Conservation (phyloP, 2,888 invertebrate species). For the Drosophila macrospina region DNA sequence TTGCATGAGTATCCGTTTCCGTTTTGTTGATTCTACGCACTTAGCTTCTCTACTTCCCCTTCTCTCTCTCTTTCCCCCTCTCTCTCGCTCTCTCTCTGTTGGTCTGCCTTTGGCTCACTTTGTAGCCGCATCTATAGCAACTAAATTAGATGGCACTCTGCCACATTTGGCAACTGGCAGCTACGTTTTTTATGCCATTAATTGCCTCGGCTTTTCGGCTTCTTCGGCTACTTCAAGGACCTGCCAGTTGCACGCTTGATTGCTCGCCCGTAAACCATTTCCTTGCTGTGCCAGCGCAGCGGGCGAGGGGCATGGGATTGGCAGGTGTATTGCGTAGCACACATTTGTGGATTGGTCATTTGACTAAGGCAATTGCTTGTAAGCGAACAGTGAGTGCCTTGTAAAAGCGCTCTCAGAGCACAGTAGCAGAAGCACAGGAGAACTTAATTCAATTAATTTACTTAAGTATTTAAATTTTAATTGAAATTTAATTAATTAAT, state of each 20-base stretch:
- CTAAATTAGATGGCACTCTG: constrained; percentile 56
- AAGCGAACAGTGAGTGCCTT: neutral
- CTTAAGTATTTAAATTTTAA: too few species aligned
- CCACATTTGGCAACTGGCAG: constrained; percentile 34
- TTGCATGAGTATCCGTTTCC: constrained; percentile 78
- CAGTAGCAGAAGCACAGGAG: neutral
- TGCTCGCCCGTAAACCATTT: constrained; percentile 59
- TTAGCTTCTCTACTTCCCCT: constrained; percentile 34
- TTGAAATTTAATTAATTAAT: too few species aligned
- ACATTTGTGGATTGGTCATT: constrained; percentile 61
- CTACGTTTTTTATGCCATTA: constrained; percentile 62
- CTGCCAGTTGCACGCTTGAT: constrained; percentile 57
- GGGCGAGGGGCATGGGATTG: neutral
- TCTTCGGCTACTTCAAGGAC: constrained; percentile 17
- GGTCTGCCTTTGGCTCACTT: neutral
- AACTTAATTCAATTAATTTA: too few species aligned
- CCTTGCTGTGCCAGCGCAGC: neutral
- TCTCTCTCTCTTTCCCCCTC: neutral
- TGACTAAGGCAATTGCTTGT: constrained; percentile 32
- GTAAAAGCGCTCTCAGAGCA: neutral
- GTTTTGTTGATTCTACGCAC: constrained; percentile 71
- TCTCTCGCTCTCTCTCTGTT: neutral
- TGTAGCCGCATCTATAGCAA: constrained; percentile 16
- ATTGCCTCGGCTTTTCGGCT: constrained; percentile 58
- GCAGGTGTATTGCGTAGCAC: constrained; percentile 40